Base-by-base conservation (phyloP, 2,888 invertebrate genomes). In the Papilio elwesi region DNA sequence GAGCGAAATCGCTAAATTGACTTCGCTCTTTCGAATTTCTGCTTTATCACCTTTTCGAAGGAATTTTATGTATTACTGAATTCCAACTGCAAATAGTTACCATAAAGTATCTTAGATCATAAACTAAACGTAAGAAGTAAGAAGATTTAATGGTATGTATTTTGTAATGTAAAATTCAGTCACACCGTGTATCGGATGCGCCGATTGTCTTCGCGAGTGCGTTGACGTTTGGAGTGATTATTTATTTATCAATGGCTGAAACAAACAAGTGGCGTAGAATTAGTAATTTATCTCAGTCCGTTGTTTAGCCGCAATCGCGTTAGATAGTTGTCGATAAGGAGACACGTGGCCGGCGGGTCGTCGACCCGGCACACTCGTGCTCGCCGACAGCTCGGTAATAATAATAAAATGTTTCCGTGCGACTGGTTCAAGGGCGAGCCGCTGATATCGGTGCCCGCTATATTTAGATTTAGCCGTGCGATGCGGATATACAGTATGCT, bases 331-430 rank as follows among this genome's bases (percentile, higher is more conserved):
- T 92, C 93, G 93, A 93, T 93, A 93, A 93, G 93, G 90, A 92
- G 92, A 92, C 93, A 93, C 93, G 93, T 93, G 93, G 93, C 90
- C 86, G 68, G 84, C 85, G 92, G 93, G 91, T 93, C 93, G 93
- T 81, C 91, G 93, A 93, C 93, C 93, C 91, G 89, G 89, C 89
- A 88, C 90, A 92, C 93, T 92, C 92, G 91, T 89, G 92, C 90
- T 90, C 92, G 91, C 93, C 93, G 93, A 92, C 92, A 92, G 92
- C 92, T 91, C 87, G 89, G 92, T 93, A 93, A 93, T 93, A 93
- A 93, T 93, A 93, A 93, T 93, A 93, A 93, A 93, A 93, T 92
- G 93, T 93, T 93, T 93, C 93, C 93, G 93, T 92, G 92, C 92
- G 93, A 93, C 91, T 93, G 93, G 93, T 93, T 93, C 93, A 93